These are phyloP conservation scores for Ascidia mentula DNA, from an alignment of 23 tunicate species.

Conservation along the genomic window DNA sequence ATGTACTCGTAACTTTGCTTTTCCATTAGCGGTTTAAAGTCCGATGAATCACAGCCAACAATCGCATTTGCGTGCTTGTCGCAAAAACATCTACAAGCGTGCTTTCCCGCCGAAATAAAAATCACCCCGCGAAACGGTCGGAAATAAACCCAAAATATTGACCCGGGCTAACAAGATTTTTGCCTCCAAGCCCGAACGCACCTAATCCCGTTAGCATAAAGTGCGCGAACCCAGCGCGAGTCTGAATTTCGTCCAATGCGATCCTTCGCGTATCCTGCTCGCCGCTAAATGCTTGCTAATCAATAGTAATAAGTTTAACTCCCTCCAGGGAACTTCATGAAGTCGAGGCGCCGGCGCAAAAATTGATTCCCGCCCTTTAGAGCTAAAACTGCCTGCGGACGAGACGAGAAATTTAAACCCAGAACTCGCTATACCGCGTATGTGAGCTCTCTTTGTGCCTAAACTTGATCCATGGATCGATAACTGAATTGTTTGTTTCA, in stretches of 20 bases:
- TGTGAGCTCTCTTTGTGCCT: too few relatives aligned
- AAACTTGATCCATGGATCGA: too few relatives aligned
- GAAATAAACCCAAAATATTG: neutral
- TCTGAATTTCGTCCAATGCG: neutral
- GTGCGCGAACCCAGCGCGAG: neutral
- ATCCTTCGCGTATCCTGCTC: neutral
- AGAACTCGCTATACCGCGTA: too few relatives aligned
- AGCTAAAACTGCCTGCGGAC: too few relatives aligned
- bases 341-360: neutral
- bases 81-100: neutral
- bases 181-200: neutral
- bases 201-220: constrained; percentile 1
- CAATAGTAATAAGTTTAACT: constrained; percentile 3
- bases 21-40: too few relatives aligned
- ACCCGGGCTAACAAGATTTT: neutral
- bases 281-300: neutral
- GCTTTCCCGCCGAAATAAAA: too few relatives aligned
- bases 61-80: neutral
- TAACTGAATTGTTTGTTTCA: too few relatives aligned
- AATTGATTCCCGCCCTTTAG: neutral
- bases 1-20: too few relatives aligned
- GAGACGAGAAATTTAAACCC: too few relatives aligned
- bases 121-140: neutral
- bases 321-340: neutral
- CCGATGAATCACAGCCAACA: neutral